Evolutionary conservation across 2,888 invertebrate genomes (phyloP), one percentile per base, ranked within the genome.

Genomic region (Ophioninae sp.): DNA sequence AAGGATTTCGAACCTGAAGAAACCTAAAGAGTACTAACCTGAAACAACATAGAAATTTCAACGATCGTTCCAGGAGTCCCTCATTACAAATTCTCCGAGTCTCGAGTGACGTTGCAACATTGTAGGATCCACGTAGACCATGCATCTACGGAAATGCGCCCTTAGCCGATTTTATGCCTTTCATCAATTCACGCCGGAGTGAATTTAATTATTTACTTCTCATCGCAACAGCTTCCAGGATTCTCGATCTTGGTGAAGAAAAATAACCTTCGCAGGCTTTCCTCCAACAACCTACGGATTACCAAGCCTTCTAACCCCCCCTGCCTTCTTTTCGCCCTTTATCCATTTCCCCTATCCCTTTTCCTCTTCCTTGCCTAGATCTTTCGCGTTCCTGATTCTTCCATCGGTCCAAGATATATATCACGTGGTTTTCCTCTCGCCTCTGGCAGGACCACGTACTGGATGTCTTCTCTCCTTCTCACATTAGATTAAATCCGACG

Each of bases 401-500:
- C 65, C 61, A 59, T 64, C 71, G 56, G 63, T 10, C 69, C 41
- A 30, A 61, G 73, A 79, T 83, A 65, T 76, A 75, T 77, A 76
- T 73, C 83, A 44, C 65, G 71, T 69, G 64, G 63, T 82, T 82
- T 78, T 74, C 82, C 63, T 79, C 81, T 37, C 65, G 23, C 69
- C 63, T 67, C 71, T 56, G 58, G 23, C 58, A 51, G 9, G 51
- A 51, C 51, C 59, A 68, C 51, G 63, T 64, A 65, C 73, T 67
- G 64, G 37, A 78, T 80, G 23, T 69, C 61, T 79, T 76, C 85
- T 71, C 79, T 81, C 81, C 65, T 77, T 72, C 83, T 81, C 85
- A 90, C 86, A 87, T 88, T 87, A 87, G 90, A 90, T 90, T 90
- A 90, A 90, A 90, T 89, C 88, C 89, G 86, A 88, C 82, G 79